Evolutionary conservation across 2,888 invertebrate genomes (phyloP).

Genomic region (Agonopterix subpropinquella): DNA sequence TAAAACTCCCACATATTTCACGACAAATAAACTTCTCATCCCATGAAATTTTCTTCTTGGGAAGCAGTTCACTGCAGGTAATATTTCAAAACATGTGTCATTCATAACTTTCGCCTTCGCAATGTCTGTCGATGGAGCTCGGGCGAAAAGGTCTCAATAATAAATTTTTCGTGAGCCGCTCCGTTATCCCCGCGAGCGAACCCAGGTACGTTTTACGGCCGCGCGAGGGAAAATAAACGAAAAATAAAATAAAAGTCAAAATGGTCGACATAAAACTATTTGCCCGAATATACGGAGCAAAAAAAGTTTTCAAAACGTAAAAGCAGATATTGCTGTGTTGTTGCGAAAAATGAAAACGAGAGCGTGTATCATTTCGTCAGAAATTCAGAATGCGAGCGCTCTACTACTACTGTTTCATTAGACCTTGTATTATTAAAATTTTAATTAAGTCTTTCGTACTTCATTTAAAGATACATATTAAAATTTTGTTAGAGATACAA

Average conservation of each 20-base stretch:
- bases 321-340: slow-evolving; percentile 30
- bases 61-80: slow-evolving; percentile 70
- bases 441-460: too few species aligned
- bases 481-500: too few species aligned
- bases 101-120: slow-evolving; percentile 75
- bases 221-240: slow-evolving; percentile 73
- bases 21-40: slow-evolving; percentile 74
- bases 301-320: slow-evolving; percentile 51
- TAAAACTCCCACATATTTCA: slow-evolving; percentile 74
- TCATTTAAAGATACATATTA: too few species aligned
- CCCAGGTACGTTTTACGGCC: slow-evolving; percentile 74
- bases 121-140: slow-evolving; percentile 74
- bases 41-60: slow-evolving; percentile 64
- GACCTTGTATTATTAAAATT: too few species aligned
- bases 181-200: slow-evolving; percentile 68
- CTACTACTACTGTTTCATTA: too few species aligned
- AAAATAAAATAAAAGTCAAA: slow-evolving; percentile 76
- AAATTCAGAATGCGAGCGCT: too few species aligned
- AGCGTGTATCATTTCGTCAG: not conserved
- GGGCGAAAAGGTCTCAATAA: slow-evolving; percentile 74
- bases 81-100: slow-evolving; percentile 77
- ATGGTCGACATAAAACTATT: slow-evolving; percentile 73
- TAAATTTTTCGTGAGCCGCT: slow-evolving; percentile 72
- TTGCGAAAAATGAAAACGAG: slow-evolving; percentile 25
- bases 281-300: slow-evolving; percentile 52